A percentile compares a stretch with the other conserved stretches of the same genome.
Evolutionary conservation across 2,797 vertebrate genomes (phyloP).

Genomic region (Sebastes itinus): DNA sequence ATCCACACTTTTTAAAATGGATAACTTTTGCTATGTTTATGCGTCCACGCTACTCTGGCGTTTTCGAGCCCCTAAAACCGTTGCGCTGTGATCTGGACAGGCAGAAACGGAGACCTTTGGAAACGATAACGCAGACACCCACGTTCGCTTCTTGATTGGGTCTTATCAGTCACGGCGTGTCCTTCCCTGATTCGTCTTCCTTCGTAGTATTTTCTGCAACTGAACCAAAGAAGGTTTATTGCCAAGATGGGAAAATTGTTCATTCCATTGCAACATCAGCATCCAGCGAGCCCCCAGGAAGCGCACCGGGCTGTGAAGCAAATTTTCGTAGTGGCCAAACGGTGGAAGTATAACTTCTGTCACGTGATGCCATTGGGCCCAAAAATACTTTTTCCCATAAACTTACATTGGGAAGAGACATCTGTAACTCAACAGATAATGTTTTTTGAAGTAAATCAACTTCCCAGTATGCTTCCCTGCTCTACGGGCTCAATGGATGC

Average conservation of each 20-base stretch:
- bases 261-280: too few species aligned
- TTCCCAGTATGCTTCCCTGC: too few species aligned
- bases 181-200: too few species aligned
- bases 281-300: not conserved
- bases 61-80: not conserved
- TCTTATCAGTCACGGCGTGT: too few species aligned
- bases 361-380: not conserved
- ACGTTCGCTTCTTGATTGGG: not conserved
- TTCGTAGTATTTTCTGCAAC: too few species aligned
- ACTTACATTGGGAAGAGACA: too few species aligned
- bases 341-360: not conserved
- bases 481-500: too few species aligned
- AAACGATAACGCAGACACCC: not conserved
- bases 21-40: not conserved
- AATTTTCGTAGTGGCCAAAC: not conserved
- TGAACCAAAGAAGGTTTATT: too few species aligned
- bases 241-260: too few species aligned
- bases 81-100: not conserved
- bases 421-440: not conserved
- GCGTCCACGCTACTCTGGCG: not conserved
- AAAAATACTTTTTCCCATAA: too few species aligned
- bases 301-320: not conserved
- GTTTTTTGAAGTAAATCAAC: not conserved
- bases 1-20: not conserved
- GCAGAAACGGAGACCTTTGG: not conserved